These are phyloP conservation scores for Euwallacea fornicatus DNA, from an alignment of 1,140 invertebrate species.

Conservation along the genomic window DNA sequence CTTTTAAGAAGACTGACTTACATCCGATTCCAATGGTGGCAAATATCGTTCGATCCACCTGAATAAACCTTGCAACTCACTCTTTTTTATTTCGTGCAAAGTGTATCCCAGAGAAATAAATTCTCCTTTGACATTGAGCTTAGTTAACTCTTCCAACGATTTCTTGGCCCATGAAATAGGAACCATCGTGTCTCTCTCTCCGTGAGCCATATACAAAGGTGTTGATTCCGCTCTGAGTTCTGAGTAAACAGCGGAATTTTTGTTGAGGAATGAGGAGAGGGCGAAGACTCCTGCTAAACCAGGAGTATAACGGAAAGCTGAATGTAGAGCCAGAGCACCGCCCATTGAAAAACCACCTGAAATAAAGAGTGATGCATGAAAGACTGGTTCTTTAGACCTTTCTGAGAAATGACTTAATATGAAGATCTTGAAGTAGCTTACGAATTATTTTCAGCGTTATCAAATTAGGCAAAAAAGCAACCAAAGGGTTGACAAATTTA, in stretches of 20 bases:
- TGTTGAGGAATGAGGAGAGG: conserved; percentile 72
- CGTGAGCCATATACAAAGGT: conserved; percentile 57
- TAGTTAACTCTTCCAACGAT: conserved; percentile 55
- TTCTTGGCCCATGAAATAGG: conserved; percentile 58
- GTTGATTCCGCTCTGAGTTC: conserved; percentile 31
- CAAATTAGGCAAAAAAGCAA: too few relatives aligned
- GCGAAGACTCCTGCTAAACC: conserved; percentile 69
- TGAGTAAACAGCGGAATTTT: conserved; percentile 64
- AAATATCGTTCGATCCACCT: conserved; percentile 58
- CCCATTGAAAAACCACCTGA: conserved; percentile 78
- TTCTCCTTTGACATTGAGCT: conserved; percentile 56
- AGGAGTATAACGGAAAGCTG: conserved; percentile 63
- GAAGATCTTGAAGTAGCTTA: too few relatives aligned
- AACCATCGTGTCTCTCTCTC: conserved; percentile 59
- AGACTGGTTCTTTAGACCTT: not conserved
- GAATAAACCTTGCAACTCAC: conserved; percentile 56
- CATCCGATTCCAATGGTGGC: conserved; percentile 44
- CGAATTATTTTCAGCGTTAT: too few relatives aligned
- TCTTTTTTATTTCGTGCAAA: conserved; percentile 59
- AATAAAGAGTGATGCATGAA: conserved; percentile 33
- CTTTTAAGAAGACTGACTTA: not conserved
- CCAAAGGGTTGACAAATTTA: too few relatives aligned
- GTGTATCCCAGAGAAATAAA: conserved; percentile 57
- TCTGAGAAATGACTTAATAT: too few relatives aligned
- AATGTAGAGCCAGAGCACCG: conserved; percentile 67